Evolutionary conservation across 2,888 invertebrate species (phyloP).

Genomic region (Notocelia uddmanniana): DNA sequence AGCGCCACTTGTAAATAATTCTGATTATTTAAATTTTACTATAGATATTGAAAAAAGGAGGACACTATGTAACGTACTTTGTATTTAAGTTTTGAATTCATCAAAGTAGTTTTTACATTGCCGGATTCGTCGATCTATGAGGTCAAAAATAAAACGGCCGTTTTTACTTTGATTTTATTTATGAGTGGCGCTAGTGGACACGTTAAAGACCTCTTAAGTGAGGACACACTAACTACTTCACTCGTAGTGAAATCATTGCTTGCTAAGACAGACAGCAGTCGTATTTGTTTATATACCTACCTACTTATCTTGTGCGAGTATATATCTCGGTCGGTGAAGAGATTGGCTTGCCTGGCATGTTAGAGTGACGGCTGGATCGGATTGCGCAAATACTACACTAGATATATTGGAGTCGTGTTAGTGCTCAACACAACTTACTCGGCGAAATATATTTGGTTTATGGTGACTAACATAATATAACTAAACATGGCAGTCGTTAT

Average conservation of each 20-base stretch:
- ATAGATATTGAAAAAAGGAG: no score
- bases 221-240: no score
- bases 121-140: no score
- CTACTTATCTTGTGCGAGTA: not conserved
- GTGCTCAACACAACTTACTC: constrained; percentile 1
- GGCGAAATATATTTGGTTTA: not conserved
- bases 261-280: not conserved
- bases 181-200: no score
- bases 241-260: not conserved
- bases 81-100: no score
- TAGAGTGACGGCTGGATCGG: constrained; percentile 18
- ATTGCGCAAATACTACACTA: constrained; percentile 23
- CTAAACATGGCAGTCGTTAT: not conserved
- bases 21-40: no score
- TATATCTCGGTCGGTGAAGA: not conserved
- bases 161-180: no score
- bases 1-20: no score
- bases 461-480: not conserved
- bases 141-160: no score
- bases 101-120: no score
- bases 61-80: no score
- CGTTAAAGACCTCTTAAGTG: no score
- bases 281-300: not conserved
- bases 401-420: constrained; percentile 7
- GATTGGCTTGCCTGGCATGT: constrained; percentile 23